phyloP scores from a whole-genome alignment of 2,797 vertebrate genomes.

The Dipus sagitta region DNA sequence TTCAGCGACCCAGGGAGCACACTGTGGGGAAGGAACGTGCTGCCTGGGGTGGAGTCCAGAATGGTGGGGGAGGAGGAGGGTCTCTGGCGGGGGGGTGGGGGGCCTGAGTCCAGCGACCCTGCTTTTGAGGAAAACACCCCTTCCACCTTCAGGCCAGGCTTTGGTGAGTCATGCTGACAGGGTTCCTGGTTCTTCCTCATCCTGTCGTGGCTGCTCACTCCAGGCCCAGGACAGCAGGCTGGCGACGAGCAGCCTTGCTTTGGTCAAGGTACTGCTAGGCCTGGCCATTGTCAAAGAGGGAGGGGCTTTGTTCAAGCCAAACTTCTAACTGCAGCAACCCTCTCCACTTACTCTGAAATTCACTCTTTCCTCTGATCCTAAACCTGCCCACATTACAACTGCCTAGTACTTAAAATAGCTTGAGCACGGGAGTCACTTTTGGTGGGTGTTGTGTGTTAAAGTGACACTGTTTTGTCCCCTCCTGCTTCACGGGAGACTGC shows the following conservation, averaged over 20 bases:
- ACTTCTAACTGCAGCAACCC: not conserved
- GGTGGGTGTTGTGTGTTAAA: not conserved
- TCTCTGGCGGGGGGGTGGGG: no score
- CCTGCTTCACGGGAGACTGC: fast-evolving
- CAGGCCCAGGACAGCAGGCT: not conserved
- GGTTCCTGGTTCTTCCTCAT: not conserved
- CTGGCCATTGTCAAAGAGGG: not conserved
- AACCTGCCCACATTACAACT: not conserved
- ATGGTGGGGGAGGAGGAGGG: not conserved
- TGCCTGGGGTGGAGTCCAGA: no score
- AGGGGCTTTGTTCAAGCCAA: not conserved
- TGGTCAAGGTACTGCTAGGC: not conserved
- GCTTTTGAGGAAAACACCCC: not conserved
- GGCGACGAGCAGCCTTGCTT: not conserved
- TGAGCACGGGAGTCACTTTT: not conserved
- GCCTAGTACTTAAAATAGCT: not conserved
- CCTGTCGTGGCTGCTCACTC: not conserved
- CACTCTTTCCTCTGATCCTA: not conserved
- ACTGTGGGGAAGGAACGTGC: fast-evolving
- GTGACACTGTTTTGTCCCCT: fast-evolving
- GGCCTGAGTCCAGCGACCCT: not conserved
- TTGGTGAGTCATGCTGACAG: fast-evolving
- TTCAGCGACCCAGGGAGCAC: no score
- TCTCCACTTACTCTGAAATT: not conserved
- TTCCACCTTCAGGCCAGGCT: not conserved